These are phyloP conservation scores for Solenodon paradoxus DNA, from an alignment of 2,113 vertebrate genomes.

Conservation along the genomic window DNA sequence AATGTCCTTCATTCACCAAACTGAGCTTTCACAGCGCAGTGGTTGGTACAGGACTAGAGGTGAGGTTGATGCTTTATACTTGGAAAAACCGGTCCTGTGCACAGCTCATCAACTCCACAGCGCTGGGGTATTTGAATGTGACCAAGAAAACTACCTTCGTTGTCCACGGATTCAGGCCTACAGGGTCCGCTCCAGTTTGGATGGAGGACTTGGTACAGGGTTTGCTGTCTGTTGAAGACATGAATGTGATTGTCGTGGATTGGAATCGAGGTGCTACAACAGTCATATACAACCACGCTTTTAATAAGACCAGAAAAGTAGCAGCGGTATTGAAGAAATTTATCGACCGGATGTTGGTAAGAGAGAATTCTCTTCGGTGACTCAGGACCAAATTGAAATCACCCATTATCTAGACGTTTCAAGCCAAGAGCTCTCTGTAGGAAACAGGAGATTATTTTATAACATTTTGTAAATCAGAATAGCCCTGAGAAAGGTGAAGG, in stretches of 20 bases:
- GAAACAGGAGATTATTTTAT: not conserved
- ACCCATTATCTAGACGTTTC: not conserved
- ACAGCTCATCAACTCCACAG: slow-evolving; percentile 77
- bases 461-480: not conserved
- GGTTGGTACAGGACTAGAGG: slow-evolving; percentile 88
- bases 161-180: slow-evolving; percentile 92
- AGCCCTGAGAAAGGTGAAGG: not conserved
- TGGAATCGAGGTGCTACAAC: slow-evolving; percentile 95
- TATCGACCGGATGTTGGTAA: slow-evolving; percentile 91
- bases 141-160: slow-evolving; percentile 89
- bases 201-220: slow-evolving; percentile 83
- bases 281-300: slow-evolving; percentile 87
- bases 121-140: slow-evolving; percentile 83
- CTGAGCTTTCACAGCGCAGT: slow-evolving; percentile 87
- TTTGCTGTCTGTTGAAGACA: slow-evolving; percentile 85
- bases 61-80: slow-evolving; percentile 92
- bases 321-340: slow-evolving; percentile 88
- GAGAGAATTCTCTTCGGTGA: not conserved
- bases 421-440: not conserved
- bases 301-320: slow-evolving; percentile 85
- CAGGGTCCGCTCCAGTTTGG: slow-evolving; percentile 91
- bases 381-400: not conserved
- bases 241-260: slow-evolving; percentile 92
- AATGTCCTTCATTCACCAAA: slow-evolving; percentile 89
- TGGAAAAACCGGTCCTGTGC: slow-evolving; percentile 86